These are phyloP conservation scores for Aurelia aurita complex sp. Pacific DNA, from an alignment of 30 jellyfish, hydroid and myxozoan species.

Conservation along the genomic window DNA sequence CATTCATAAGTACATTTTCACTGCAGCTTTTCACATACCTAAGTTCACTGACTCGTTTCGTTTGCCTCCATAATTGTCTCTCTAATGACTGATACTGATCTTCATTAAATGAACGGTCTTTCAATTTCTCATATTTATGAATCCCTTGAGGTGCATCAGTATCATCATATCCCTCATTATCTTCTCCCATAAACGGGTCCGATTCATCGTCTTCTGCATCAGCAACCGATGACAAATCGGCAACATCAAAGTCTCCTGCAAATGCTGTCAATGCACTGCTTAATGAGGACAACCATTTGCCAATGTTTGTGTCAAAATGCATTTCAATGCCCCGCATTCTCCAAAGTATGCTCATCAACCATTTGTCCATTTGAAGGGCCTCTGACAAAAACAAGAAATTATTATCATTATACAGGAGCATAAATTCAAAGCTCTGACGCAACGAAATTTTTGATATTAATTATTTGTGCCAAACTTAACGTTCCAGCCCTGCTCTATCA, in stretches of 20 bases:
- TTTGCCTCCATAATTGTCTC: constrained; percentile 85
- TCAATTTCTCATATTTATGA: constrained; percentile 4
- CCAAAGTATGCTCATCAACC: constrained; percentile 94
- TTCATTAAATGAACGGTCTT: constrained; percentile 15
- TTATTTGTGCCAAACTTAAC: no score
- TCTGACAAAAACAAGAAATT: constrained; percentile 11
- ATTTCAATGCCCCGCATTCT: constrained; percentile 91
- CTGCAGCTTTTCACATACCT: constrained; percentile 40
- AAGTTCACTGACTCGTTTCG: constrained; percentile 75
- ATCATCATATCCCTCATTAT: constrained; percentile 55
- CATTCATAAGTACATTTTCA: no score
- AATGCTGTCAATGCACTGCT: constrained; percentile 90
- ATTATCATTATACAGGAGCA: neutral
- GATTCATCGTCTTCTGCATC: constrained; percentile 75
- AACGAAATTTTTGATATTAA: no score
- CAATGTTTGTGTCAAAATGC: constrained; percentile 88
- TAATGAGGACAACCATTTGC: constrained; percentile 75
- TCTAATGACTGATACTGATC: constrained; percentile 58
- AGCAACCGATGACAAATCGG: constrained; percentile 92
- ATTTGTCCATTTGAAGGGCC: constrained; percentile 69
- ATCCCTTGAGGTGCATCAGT: constrained; percentile 36
- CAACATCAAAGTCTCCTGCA: constrained; percentile 90
- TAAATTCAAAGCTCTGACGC: neutral
- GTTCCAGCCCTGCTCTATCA: no score
- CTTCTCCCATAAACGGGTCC: constrained; percentile 40